Base-by-base conservation (phyloP, 1,140 invertebrate genomes). In the Ceratosolen fusciceps region DNA sequence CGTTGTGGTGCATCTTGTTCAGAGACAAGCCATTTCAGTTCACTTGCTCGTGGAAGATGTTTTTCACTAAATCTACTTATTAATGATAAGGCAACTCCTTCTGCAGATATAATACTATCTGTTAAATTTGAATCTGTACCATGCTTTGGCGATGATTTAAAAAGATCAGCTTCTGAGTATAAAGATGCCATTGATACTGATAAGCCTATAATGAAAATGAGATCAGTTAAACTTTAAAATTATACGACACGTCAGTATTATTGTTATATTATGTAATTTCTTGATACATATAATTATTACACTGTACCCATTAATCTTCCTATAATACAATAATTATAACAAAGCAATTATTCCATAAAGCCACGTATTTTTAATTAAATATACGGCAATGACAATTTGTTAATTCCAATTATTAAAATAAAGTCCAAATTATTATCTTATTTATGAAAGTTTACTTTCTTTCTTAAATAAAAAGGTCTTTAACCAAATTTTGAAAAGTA, bases 21-120 rank as follows among this genome's bases (percentile, higher is more conserved):
- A 0, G 94, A 94, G 0, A 97, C 95, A 5, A 97, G 88, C 96
- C 95, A 97, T 76, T 95, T 92, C n/a, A 97, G 87, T 73, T 96
- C 95, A 5, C 94, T 95, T 21, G 95, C 94, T 81, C 93, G 92
- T 0, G 95, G 95, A 62, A 96, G 87, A 79, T 95, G 94, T 81
- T 95, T 94, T 79, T 95, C 94, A 79, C 92, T 94, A 86, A 96
- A 96, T 83, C 93, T 93, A 76, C 93, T 94, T 54, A 97, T 92
- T 2, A 97, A 86, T 43, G 93, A 95, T 16, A 96, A 88, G 10
- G 95, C 96, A 14, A 96, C 94, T 31, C 93, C 92, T 89, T 97
- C 95, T 2, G 96, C 96, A 14, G 95, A 95, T 62, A 85, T 90
- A 84, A 75, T 90, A 88, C 79, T 90, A 79, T 82, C 91, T 82